Evolutionary conservation across 2,888 invertebrate genomes (phyloP).

Genomic region (Timema cristinae): DNA sequence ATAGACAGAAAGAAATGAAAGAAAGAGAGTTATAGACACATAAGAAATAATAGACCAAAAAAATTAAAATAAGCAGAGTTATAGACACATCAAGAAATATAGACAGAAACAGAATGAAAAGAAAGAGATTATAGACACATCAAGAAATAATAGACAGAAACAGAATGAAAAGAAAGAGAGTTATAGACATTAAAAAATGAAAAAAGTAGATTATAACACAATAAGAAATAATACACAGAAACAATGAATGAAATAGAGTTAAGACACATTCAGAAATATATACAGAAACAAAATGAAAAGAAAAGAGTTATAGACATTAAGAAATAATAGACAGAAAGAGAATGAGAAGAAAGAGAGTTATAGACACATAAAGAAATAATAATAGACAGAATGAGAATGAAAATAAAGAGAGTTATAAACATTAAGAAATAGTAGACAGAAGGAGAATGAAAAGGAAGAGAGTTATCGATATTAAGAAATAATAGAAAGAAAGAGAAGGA

Average conservation of each 20-base stretch:
- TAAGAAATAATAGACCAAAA: slow-evolving; percentile 18
- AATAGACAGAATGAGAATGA: not conserved
- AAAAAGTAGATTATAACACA: not conserved
- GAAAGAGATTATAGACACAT: not conserved
- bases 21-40: slow-evolving; percentile 15
- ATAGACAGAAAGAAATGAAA: slow-evolving; percentile 4
- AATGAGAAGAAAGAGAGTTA: slow-evolving; percentile 18
- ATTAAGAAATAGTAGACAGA: not conserved
- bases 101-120: no score
- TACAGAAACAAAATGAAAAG: slow-evolving; percentile 4
- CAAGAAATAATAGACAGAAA: slow-evolving; percentile 12
- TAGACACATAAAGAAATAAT: slow-evolving; percentile 9
- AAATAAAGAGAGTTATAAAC: not conserved
- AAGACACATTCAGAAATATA: not conserved
- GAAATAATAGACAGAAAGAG: slow-evolving; percentile 17
- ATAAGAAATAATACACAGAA: no score
- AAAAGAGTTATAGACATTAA: slow-evolving; percentile 18
- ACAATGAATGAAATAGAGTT: no score
- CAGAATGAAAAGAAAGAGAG: no score
- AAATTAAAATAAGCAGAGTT: slow-evolving; percentile 13
- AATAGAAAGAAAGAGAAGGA: not conserved
- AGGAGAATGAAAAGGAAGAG: no score
- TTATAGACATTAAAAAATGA: no score
- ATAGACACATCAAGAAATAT: not conserved
- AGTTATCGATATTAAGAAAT: not conserved